A percentile compares a stretch with the other conserved stretches of the same genome.
These are phyloP conservation scores for Metalampra italica DNA, from an alignment of 2,888 invertebrate genomes.

Conservation along the genomic window DNA sequence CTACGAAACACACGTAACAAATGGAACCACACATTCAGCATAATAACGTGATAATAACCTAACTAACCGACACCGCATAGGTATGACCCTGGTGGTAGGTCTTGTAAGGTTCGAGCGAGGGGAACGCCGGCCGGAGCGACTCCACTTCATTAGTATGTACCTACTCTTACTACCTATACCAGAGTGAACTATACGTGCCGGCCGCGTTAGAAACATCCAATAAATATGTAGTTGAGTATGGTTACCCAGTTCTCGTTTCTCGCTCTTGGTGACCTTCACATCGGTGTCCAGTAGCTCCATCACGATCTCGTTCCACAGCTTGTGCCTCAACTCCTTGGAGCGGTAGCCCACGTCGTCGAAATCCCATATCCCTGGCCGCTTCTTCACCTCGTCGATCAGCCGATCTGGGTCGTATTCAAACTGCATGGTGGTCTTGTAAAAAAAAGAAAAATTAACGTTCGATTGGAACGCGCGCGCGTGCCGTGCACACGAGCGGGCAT, in stretches of 20 bases:
- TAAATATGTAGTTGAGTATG: slow-evolving; percentile 2
- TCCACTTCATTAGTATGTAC: too few species aligned
- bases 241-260: slow-evolving; percentile 65
- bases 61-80: too few species aligned
- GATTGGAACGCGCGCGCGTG: slow-evolving; percentile 19
- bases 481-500: slow-evolving; percentile 51
- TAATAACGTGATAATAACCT: too few species aligned
- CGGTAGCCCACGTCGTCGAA: slow-evolving; percentile 53
- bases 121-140: too few species aligned
- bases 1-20: too few species aligned
- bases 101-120: too few species aligned
- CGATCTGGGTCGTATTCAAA: slow-evolving; percentile 69
- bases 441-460: slow-evolving; percentile 14
- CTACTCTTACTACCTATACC: too few species aligned
- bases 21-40: too few species aligned
- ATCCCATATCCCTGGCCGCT: slow-evolving; percentile 68
- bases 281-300: slow-evolving; percentile 51
- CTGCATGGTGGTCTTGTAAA: slow-evolving; percentile 41
- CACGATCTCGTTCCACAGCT: slow-evolving; percentile 61
- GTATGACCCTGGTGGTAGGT: too few species aligned
- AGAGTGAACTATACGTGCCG: too few species aligned
- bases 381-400: slow-evolving; percentile 60
- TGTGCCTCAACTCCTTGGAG: slow-evolving; percentile 43
- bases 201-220: too few species aligned
- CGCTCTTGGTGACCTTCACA: slow-evolving; percentile 57